phyloP scores from a whole-genome alignment of 2,113 vertebrate species.

The Leuciscus idus region DNA sequence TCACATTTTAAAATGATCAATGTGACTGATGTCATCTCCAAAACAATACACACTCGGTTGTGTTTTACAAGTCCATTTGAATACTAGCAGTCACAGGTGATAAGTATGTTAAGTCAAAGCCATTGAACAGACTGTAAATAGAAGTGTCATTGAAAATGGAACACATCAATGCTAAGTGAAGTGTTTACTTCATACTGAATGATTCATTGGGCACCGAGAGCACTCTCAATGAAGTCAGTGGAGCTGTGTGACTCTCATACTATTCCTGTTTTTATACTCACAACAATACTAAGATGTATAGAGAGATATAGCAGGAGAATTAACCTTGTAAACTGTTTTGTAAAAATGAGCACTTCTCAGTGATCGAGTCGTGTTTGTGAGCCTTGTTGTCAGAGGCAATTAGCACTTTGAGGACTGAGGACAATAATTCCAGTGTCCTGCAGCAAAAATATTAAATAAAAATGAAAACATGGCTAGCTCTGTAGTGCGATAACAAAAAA shows the following conservation, averaged over 20 bases:
- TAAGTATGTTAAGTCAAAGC: conserved; percentile 30
- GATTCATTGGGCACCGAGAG: conserved; percentile 46
- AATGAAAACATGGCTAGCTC: neutral
- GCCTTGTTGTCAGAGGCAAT: neutral
- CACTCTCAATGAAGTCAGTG: conserved; percentile 30
- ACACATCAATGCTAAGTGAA: conserved; percentile 36
- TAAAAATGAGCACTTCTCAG: neutral
- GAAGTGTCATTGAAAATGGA: conserved; percentile 41
- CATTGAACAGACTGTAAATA: conserved; percentile 38
- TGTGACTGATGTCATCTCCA: neutral
- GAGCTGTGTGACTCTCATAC: conserved; percentile 22
- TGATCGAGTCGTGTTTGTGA: conserved; percentile 7
- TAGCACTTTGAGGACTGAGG: neutral
- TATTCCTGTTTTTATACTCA: conserved; percentile 31
- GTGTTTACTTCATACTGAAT: conserved; percentile 44
- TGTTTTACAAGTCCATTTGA: conserved; percentile 6
- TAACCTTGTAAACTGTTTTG: conserved; percentile 5
- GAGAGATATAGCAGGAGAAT: conserved; percentile 1
- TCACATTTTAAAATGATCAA: neutral
- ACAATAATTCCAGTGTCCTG: neutral
- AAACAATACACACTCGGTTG: neutral
- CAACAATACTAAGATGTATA: conserved; percentile 10
- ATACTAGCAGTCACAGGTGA: conserved; percentile 21
- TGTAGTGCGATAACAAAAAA: neutral
- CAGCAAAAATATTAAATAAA: neutral